Base-by-base conservation (phyloP, 2,888 invertebrate genomes). In the Noctua comes region DNA sequence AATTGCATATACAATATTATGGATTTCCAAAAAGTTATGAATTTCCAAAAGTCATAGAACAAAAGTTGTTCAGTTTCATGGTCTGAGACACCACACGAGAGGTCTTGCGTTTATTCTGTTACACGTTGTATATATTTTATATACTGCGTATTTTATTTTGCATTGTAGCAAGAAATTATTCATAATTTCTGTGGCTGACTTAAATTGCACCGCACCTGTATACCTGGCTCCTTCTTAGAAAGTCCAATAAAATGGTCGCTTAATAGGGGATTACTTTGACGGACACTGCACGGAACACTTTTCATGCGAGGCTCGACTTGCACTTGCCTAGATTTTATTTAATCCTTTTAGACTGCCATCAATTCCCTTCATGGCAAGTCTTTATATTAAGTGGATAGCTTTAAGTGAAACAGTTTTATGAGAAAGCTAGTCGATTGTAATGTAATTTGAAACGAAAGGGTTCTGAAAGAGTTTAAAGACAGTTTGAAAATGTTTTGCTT, bases 401-500 rank as follows among this genome's bases (percentile, higher is more conserved):
- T 84, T 66, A 66, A 73, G 65, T 74, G 68, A 74, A 84, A 85
- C 68, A 79, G 65, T 83, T 83, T 73, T 76, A 71, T 72, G 73
- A 27, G 40, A 54, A 59, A 76, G 48, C 40, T 57, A 57, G 40
- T 46, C 54, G 62, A 71, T 68, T 70, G 64, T 74, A 73, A 83
- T 84, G 84, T 86, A 78, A 84, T 84, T 85, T 73, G 57, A 59
- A 82, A 83, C 78, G 73, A 87, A 87, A 88, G 86, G 86, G 88
- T 90, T 89, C 87, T 87, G 72, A 85, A 89, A 88, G 88, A 87
- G 89, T 91, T 89, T 86, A 90, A 89, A 91, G 90, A 86, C 88
- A 90, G 86, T 91, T 91, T 81, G 89, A 87, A 89, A 91, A 91
- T 92, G 91, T 94, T 94, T 91, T 91, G 91, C 91, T 90, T 90